phyloP scores from a whole-genome alignment of 2,113 vertebrate genomes.

The Gracilinanus agilis region DNA sequence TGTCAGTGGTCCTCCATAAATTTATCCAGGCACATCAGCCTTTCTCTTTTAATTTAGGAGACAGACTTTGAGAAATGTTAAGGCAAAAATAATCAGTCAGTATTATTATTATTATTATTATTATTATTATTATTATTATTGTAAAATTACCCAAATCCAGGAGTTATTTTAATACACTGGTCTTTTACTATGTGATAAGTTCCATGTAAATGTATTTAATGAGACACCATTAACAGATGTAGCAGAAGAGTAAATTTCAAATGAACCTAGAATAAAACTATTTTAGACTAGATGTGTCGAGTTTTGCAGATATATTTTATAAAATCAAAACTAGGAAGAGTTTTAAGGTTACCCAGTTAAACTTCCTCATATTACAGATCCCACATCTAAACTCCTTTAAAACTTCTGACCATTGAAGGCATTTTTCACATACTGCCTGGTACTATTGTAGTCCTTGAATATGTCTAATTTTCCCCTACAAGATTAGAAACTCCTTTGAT shows the following conservation, averaged over 20 bases:
- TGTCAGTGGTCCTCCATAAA: not conserved
- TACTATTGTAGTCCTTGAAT: too few relatives aligned
- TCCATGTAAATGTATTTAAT: constrained; percentile 60
- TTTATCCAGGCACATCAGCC: not conserved
- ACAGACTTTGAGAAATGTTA: not conserved
- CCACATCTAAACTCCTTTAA: too few relatives aligned
- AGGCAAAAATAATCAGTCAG: too few relatives aligned
- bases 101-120: too few relatives aligned
- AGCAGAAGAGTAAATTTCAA: constrained; percentile 35
- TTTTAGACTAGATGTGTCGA: constrained; percentile 21
- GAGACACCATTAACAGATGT: constrained; percentile 28
- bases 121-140: not conserved
- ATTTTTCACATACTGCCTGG: too few relatives aligned
- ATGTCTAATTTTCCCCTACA: too few relatives aligned
- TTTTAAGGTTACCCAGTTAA: too few relatives aligned
- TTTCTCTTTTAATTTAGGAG: not conserved
- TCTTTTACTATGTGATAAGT: constrained; percentile 61
- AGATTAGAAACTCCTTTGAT: too few relatives aligned
- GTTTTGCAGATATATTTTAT: not conserved
- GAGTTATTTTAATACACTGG: constrained; percentile 66
- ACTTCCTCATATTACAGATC: too few relatives aligned
- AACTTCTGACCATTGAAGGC: too few relatives aligned
- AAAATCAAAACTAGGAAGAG: too few relatives aligned
- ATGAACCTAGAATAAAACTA: constrained; percentile 1
- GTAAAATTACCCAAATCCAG: constrained; percentile 54